Evolutionary conservation across 2,888 invertebrate genomes (phyloP), one percentile per base, ranked within the genome.

Genomic region (Sicus ferrugineus): DNA sequence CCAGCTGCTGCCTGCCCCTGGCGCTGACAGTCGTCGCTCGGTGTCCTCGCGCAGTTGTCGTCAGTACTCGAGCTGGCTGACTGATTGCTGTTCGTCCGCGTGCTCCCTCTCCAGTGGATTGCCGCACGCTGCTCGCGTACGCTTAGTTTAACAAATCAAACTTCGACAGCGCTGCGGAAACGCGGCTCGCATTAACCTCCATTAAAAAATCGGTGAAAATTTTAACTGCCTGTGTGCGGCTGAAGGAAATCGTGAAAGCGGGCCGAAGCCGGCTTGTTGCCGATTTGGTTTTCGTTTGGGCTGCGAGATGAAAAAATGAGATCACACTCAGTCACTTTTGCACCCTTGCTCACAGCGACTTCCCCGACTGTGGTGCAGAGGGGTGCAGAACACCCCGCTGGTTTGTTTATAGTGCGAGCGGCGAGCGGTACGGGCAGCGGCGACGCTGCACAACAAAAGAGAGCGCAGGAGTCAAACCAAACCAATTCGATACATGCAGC

Each of bases 331-430:
- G 46, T 21, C 11, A 23, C 42, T 46, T 50, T 28, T 28, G 31
- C 59, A 31, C 21, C 56, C 56, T 42, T 64, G 62, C 59, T 59
- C 67, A 59, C 46, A 42, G n/a, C 26, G 34, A n/a, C n/a, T n/a
- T 28, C n/a, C 66, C 54, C 66, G 21, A 11, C 65, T 38, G 56
- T 38, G 61, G 16, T 28, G 42, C 16, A 16, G 9, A 19, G 23
- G 28, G 42, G 28, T 21, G 23, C n/a, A n/a, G 6, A 34, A 30
- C 65, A 67, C 70, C 70, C 70, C 70, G 72, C 72, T 70, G 72
- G 70, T 68, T 72, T 72, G 72, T 72, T 72, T 72, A 70, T 68
- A 59, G 70, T 63, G 50, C 48, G 34, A 50, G 34, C 52, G 26
- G 11, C 38, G 52, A 52, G 30, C 50, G 16, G 19, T n/a, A 14